Base-by-base conservation (phyloP, 2,113 vertebrate genomes). In the Pristiophorus japonicus region DNA sequence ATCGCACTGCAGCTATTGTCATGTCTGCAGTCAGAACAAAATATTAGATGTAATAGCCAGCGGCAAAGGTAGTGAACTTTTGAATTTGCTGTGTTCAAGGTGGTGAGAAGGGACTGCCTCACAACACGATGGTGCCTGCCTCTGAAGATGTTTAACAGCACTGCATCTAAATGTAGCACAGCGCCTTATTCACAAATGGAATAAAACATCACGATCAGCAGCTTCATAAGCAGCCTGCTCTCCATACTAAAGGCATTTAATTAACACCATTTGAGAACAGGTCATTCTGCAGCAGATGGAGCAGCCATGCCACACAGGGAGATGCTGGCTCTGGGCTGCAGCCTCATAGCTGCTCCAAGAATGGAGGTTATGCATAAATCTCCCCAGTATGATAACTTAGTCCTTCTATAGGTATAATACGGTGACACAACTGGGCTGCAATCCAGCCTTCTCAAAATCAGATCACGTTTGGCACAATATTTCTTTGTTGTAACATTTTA, bases 231-330 rank as follows among this genome's bases (percentile, higher is more conserved):
- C 51, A 59, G 55, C 30, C 87, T 90, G 51, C 87, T 90, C 30
- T 90, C 55, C 87, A 62, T 16, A 14, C 27, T n/a, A 34, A 34
- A 90, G 30, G 27, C 87, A 55, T 59, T 90, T 59, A 90, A 59
- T 90, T 34, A 90, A 34, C 87, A 90, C 55, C 87, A 34, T 62
- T 90, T 90, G 30, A 62, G 87, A 90, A 59, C 27, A 62, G 51
- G 51, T 55, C 87, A 90, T 18, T 90, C 24, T 90, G 87, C 11
- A 59, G 51, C 87, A 90, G 87, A 62, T 90, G 87, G 87, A 90
- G 22, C 47, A 2, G 27, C 10, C 27, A 55, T 30, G 0, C 27
- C 85, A 34, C 85, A 90, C 30, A 30, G 85, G 51, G 85, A 11
- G 85, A 11, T 55, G 51, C 14, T 62, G 51, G 55, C 87, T n/a